Evolutionary conservation across 2,888 invertebrate genomes (phyloP), one percentile per base, ranked within the genome.

Genomic region (Coenonympha glycerion): DNA sequence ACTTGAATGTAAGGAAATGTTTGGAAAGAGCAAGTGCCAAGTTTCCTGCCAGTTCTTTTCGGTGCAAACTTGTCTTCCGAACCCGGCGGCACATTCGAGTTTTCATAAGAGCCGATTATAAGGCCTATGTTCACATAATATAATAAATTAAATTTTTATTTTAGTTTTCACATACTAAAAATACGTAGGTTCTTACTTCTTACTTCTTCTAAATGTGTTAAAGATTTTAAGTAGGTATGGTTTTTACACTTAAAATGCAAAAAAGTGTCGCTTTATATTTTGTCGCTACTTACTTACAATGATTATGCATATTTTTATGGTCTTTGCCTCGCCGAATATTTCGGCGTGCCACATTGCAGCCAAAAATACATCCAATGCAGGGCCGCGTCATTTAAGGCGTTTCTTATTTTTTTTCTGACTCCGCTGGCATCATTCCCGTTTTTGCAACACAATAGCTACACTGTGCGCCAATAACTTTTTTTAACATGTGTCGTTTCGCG

Each of bases 401-500:
- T 55, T 52, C 49, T 52, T 44, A 47, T 42, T 49, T 56, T 51
- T 56, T 45, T 47, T 16, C 41, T 53, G 48, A 24, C 47, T 53
- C 46, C 48, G 39, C 53, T 56, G 56, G 56, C 56, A 53, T 53
- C 36, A 53, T 31, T 53, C 56, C 56, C 50, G 56, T 50, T 50
- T 50, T 53, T 56, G 53, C 56, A 56, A 56, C 50, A 56, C 53
- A 56, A 56, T 53, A 45, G 53, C 44, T 36, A 56, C 55, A 56
- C 53, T 53, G 56, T 56, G 50, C 47, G 56, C 56, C 56, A 56
- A 56, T 56, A 53, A 53, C 56, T 53, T 56, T 56, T 56, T 56
- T 48, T n/a, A n/a, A 48, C 47, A 53, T 47, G 41, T 49, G 55
- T 53, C 40, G 41, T 44, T 47, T 44, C 47, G 47, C 51, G 51